These are phyloP conservation scores for Venustoraphidia nigricollis DNA, from an alignment of 2,888 invertebrate genomes.

Conservation along the genomic window DNA sequence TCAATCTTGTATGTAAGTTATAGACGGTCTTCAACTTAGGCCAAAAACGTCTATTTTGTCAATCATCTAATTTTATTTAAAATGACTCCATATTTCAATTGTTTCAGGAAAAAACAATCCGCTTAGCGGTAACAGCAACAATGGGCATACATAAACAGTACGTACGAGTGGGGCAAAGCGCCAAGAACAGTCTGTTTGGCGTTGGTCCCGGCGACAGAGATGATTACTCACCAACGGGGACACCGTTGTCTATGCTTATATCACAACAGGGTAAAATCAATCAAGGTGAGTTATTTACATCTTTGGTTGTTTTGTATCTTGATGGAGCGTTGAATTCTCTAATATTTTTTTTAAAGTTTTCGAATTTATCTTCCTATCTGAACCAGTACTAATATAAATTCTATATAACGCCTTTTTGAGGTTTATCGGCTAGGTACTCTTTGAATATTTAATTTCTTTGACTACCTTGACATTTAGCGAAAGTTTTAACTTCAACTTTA, in stretches of 20 bases:
- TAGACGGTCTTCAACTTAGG: no score
- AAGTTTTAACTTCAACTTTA: no score
- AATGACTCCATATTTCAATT: background rate
- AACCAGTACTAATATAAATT: no score
- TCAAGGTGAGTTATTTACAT: slow-evolving; percentile 49
- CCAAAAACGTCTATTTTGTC: background rate
- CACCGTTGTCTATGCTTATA: slow-evolving; percentile 64
- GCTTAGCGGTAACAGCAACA: slow-evolving; percentile 12
- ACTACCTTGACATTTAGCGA: no score
- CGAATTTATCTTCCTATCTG: no score
- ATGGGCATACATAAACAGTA: slow-evolving; percentile 67
- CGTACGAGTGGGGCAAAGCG: slow-evolving; percentile 56
- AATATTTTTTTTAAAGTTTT: no score
- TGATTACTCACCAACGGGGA: slow-evolving; percentile 20
- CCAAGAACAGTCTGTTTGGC: slow-evolving; percentile 56
- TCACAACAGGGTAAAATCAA: slow-evolving; percentile 61
- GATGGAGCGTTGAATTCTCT: no score
- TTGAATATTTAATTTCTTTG: no score
- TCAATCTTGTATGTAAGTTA: no score
- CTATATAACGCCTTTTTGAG: no score
- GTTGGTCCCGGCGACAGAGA: slow-evolving; percentile 29
- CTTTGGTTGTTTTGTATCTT: no score
- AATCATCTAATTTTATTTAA: background rate
- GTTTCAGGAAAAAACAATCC: slow-evolving; percentile 1
- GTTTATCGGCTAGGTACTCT: no score